Percentiles rank a stretch among this genome's conserved stretches.
Conservation (phyloP, 2,888 invertebrate genomes). For the Lysandra bellargus region DNA sequence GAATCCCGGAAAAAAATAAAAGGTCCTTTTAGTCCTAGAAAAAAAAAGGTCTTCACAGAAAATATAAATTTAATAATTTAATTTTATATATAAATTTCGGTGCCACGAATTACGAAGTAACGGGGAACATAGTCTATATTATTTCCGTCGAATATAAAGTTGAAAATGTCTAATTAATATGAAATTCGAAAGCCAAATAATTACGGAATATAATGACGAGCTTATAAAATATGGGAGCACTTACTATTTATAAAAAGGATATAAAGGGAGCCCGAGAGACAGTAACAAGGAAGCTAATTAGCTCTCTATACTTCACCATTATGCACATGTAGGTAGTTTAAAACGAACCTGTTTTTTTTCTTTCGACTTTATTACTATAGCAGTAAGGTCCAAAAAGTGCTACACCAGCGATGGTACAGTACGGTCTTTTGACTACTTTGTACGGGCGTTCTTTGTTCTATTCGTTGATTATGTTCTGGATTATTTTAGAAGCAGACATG, state of each 20-base stretch:
- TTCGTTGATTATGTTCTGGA: slow-evolving; percentile 39
- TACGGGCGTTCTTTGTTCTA: slow-evolving; percentile 40
- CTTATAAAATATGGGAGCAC: slow-evolving; percentile 32
- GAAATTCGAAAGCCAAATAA: neutral
- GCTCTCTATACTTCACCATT: slow-evolving; percentile 43
- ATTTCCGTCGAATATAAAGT: neutral
- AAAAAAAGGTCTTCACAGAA: neutral
- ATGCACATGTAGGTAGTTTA: slow-evolving; percentile 39
- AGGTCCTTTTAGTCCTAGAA: too few relatives aligned
- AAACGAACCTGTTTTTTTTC: slow-evolving; percentile 15
- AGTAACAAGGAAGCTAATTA: slow-evolving; percentile 45
- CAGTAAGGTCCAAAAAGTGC: neutral
- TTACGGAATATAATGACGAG: slow-evolving; percentile 18
- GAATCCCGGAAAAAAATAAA: too few relatives aligned
- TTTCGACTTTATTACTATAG: neutral
- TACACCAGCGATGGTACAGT: slow-evolving; percentile 1
- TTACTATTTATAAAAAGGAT: slow-evolving; percentile 42
- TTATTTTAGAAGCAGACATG: slow-evolving; percentile 38
- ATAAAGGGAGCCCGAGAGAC: slow-evolving; percentile 42
- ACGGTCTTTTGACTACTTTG: slow-evolving; percentile 41
- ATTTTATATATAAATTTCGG: neutral
- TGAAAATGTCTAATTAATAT: neutral
- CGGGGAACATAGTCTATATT: too few relatives aligned
- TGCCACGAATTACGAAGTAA: too few relatives aligned
- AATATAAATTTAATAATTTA: neutral